Evolutionary conservation across 2,113 vertebrate genomes (phyloP), one percentile per base, ranked within the genome.

Genomic region (Procavia capensis): DNA sequence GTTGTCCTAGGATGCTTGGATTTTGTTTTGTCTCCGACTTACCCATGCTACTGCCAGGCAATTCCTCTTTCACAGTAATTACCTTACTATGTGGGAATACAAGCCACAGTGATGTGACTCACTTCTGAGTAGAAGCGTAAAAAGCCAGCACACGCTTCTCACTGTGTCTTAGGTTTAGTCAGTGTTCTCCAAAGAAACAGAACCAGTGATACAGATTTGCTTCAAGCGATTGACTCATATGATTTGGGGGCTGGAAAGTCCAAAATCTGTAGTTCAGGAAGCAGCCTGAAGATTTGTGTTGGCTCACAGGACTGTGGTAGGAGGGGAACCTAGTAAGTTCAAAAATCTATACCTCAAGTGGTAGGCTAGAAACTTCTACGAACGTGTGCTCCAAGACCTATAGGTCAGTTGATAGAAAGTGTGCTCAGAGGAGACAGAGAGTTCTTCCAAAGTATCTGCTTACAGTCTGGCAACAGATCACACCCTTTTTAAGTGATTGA

Each of bases 81-180:
- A 25, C 14, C 27, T 75, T 78, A 11, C 57, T 54, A 68, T 2
- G 0, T 22, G 36, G 27, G 17, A 27, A 24, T 10, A 4, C 8
- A 36, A 19, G 29, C 39, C 14, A 0, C 0, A 3, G 63, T 24
- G 57, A 59, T 24, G 5, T 0, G 1, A 8, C 3, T 47, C 79
- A 10, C 22, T n/a, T 17, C 50, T 47, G 29, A 31, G 57, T n/a
- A 47, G 11, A 22, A 29, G 7, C 10, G n/a, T 54, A 16, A 54
- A 31, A 19, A 54, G 7, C 6, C 19, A 76, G 47, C 41, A 47
- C 2, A 3, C 2, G 25, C 11, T 36, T 59, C 64, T 66, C 31
- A 7, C 61, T 41, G 22, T 57, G 57, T 24, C 19, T 59, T 59
- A 59, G 57, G 57, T 59, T 59, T 59, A 66, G 31, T 66, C 64